Conservation (phyloP, 92 coral and sea anemone species). For the Metridium senile region DNA sequence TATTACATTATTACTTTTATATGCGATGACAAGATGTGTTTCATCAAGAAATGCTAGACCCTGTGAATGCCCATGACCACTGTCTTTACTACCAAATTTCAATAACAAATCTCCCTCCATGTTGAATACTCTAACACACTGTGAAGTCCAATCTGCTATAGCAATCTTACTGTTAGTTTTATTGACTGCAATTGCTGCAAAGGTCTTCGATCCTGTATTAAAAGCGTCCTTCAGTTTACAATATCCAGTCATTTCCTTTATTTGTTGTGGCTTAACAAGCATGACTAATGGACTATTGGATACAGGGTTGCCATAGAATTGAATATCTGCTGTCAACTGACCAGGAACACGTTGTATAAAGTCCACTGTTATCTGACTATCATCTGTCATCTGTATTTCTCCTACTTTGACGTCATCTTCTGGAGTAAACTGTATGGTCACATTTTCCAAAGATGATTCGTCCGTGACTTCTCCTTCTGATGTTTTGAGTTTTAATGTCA, state of each 20-base stretch:
- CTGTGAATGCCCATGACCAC: conserved; percentile 9
- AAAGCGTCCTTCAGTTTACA: not conserved
- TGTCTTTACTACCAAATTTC: conserved; percentile 15
- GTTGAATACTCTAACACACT: conserved; percentile 18
- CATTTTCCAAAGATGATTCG: not conserved
- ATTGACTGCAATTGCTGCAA: conserved; percentile 17
- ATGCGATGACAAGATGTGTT: conserved; percentile 10
- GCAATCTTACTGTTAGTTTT: conserved; percentile 23
- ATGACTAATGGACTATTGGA: conserved; percentile 30
- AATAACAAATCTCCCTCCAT: conserved; percentile 13
- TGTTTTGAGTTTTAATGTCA: not conserved
- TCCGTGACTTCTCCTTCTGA: conserved; percentile 2
- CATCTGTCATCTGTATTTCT: not conserved
- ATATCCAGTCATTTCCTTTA: not conserved
- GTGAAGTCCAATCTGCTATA: not conserved
- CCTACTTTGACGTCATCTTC: conserved; percentile 2
- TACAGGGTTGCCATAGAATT: conserved; percentile 19
- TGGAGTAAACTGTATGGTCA: conserved; percentile 13
- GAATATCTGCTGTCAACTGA: conserved; percentile 22
- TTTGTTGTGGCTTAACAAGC: conserved; percentile 5
- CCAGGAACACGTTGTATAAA: conserved; percentile 7
- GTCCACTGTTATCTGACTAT: conserved; percentile 10
- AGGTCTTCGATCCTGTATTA: not conserved
- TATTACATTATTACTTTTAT: not conserved
- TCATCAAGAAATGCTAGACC: conserved; percentile 31